Evolutionary conservation across 2,888 invertebrate genomes (phyloP).

Genomic region (Callosobruchus maculatus): DNA sequence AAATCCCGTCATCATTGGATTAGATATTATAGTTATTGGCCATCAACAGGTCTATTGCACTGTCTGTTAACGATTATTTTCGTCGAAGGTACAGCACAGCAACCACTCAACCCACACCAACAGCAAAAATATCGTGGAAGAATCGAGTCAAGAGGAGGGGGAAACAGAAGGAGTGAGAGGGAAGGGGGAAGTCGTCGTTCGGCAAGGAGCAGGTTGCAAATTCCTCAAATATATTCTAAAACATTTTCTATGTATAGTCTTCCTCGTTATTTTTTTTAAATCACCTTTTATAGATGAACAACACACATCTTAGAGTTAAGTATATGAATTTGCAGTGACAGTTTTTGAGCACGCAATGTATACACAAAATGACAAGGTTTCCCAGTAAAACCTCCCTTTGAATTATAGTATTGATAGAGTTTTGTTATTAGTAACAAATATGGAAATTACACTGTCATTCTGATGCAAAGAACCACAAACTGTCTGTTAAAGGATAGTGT

Average conservation of each 20-base stretch:
- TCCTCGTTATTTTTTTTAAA: constrained; percentile 25
- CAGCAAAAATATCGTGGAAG: constrained; percentile 2
- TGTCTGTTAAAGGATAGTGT: too few species aligned
- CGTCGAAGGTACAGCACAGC: neutral
- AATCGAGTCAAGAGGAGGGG: neutral
- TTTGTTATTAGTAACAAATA: too few species aligned
- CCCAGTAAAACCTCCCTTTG: too few species aligned
- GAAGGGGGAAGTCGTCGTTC: neutral
- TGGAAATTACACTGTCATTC: too few species aligned
- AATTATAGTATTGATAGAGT: too few species aligned
- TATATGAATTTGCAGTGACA: neutral
- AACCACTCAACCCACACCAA: neutral
- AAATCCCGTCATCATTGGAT: too few species aligned
- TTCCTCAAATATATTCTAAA: constrained; percentile 38
- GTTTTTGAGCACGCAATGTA: neutral
- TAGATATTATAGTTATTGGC: too few species aligned
- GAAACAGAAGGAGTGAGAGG: neutral
- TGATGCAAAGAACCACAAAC: too few species aligned
- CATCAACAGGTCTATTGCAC: too few species aligned
- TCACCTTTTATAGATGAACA: neutral
- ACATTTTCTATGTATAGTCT: constrained; percentile 34
- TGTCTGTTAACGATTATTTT: too few species aligned
- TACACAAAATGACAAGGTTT: too few species aligned
- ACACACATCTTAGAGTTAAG: neutral
- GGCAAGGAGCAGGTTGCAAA: constrained; percentile 13